These are phyloP conservation scores for Ormyrus thymus DNA, from an alignment of 2,888 invertebrate species.

Conservation along the genomic window DNA sequence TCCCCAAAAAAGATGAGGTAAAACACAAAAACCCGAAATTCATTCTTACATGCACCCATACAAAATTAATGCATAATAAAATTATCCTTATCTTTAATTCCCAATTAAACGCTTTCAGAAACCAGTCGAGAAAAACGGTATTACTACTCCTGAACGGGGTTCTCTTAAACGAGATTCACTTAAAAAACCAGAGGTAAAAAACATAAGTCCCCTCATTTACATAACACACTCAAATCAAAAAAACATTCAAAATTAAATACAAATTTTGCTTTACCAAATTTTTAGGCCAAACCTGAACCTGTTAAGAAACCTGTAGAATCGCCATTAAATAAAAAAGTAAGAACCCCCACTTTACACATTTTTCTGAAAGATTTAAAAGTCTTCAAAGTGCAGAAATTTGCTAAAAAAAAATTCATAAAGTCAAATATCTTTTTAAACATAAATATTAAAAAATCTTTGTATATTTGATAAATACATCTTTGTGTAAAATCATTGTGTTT, in stretches of 20 bases:
- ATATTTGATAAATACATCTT: too few species aligned
- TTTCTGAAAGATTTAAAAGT: neutral
- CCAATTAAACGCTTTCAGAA: constrained; percentile 1
- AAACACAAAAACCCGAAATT: neutral
- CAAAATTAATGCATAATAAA: neutral
- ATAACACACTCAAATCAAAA: too few species aligned
- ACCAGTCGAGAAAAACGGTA: constrained; percentile 4
- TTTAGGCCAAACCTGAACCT: constrained; percentile 30
- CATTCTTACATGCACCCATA: neutral
- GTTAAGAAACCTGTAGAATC: constrained; percentile 25
- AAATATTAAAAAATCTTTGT: too few species aligned
- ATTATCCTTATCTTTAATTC: neutral
- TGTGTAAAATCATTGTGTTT: too few species aligned
- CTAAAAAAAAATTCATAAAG: too few species aligned
- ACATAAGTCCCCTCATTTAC: neutral
- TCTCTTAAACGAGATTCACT: constrained; percentile 30
- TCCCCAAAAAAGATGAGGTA: constrained; percentile 33
- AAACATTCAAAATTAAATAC: neutral
- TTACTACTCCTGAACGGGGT: neutral
- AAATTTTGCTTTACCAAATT: constrained; percentile 2
- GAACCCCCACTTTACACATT: constrained; percentile 1
- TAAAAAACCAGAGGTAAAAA: constrained; percentile 36
- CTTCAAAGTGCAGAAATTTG: too few species aligned
- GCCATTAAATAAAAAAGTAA: constrained; percentile 38
- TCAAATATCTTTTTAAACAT: too few species aligned